phyloP scores from a whole-genome alignment of 2,113 vertebrate species.

The Lasiurus cinereus region DNA sequence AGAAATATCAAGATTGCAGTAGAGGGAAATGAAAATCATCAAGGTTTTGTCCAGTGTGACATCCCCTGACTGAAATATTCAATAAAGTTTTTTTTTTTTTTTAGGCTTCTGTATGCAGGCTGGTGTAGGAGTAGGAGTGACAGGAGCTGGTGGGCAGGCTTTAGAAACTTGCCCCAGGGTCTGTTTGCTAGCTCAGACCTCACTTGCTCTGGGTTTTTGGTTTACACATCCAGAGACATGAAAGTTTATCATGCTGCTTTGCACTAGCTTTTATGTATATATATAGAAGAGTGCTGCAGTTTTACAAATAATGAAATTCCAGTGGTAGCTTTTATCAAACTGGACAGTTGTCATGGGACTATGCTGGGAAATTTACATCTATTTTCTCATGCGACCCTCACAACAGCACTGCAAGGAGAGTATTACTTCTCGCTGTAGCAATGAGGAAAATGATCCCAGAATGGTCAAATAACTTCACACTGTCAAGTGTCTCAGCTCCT shows the following conservation, averaged over 20 bases:
- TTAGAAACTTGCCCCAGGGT: background rate
- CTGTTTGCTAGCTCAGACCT: background rate
- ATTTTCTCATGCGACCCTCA: background rate
- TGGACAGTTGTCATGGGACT: background rate
- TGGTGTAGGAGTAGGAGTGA: background rate
- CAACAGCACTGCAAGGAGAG: background rate
- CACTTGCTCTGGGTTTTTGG: background rate
- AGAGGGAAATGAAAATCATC: conserved; percentile 46
- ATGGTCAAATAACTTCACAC: background rate
- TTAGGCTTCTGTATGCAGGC: background rate
- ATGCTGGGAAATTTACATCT: background rate
- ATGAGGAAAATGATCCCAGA: background rate
- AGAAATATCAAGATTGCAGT: conserved; percentile 64
- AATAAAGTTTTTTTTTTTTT: background rate
- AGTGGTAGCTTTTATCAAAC: background rate
- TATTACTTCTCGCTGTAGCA: background rate
- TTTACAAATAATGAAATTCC: conserved; percentile 1
- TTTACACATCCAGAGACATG: background rate
- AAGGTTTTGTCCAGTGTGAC: conserved; percentile 53
- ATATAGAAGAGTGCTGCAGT: background rate
- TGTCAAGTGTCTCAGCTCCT: background rate
- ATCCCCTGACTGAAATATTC: conserved; percentile 58
- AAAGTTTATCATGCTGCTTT: background rate
- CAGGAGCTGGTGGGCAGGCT: background rate
- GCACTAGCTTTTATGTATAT: background rate